A percentile compares a stretch with the other conserved stretches of the same genome.
These are phyloP conservation scores for Pseudeuparius sepicola DNA, from an alignment of 2,888 invertebrate genomes.

Conservation along the genomic window DNA sequence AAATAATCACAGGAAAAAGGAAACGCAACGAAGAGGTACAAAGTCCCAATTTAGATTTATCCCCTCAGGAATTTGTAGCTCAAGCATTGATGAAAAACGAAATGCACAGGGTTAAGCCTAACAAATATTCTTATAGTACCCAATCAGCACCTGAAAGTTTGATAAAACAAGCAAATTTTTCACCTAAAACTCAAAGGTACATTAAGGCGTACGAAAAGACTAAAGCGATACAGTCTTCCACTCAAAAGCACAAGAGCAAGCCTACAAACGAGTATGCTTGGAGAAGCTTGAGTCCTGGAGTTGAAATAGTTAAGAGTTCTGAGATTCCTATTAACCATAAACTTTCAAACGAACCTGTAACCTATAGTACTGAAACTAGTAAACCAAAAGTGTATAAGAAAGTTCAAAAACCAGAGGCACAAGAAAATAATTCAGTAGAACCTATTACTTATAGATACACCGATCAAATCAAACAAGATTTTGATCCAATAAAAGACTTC, in stretches of 20 bases:
- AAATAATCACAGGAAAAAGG: constrained; percentile 20
- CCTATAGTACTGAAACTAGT: not conserved
- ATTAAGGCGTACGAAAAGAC: constrained; percentile 3
- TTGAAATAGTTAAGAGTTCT: constrained; percentile 6
- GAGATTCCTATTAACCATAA: constrained; percentile 4
- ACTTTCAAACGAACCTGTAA: not conserved
- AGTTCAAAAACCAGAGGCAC: too few relatives aligned
- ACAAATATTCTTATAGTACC: too few relatives aligned
- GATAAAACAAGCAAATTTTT: not conserved
- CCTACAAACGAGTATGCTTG: constrained; percentile 1
- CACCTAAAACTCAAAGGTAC: constrained; percentile 4
- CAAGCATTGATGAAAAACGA: constrained; percentile 15
- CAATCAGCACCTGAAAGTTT: not conserved
- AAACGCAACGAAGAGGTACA: constrained; percentile 20
- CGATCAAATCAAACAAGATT: too few relatives aligned
- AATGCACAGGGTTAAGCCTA: constrained; percentile 16
- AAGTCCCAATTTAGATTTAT: constrained; percentile 10
- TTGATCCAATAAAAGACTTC: too few relatives aligned
- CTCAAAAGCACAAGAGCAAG: not conserved
- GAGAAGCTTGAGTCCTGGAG: constrained; percentile 4
- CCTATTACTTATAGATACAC: too few relatives aligned
- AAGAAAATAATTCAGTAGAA: not conserved
- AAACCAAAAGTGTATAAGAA: too few relatives aligned
- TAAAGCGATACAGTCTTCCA: constrained; percentile 1
- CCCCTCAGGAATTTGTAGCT: constrained; percentile 16